A percentile compares a stretch with the other conserved stretches of the same genome.
phyloP scores from a whole-genome alignment of 1,140 invertebrate species.

The Mizuhopecten yessoensis region DNA sequence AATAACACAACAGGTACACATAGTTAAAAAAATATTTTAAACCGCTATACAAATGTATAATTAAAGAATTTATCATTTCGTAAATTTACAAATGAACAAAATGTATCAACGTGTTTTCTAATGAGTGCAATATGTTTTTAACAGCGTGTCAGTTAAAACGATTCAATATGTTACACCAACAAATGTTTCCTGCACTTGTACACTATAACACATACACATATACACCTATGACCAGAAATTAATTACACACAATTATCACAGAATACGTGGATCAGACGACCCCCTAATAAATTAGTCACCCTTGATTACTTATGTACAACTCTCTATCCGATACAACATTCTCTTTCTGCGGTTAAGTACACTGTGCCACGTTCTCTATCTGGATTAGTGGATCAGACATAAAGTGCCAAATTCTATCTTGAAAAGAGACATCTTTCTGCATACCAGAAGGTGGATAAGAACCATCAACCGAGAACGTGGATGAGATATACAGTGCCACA shows the following conservation, averaged over 20 bases:
- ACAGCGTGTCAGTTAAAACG: neutral
- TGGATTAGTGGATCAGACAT: neutral
- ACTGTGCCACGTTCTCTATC: too few species aligned
- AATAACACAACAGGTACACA: neutral
- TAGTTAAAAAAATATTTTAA: neutral
- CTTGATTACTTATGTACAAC: neutral
- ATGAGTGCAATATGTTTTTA: too few species aligned
- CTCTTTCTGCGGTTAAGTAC: too few species aligned
- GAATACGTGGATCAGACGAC: neutral
- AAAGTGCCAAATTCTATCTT: too few species aligned
- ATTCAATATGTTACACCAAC: neutral
- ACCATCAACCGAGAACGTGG: too few species aligned
- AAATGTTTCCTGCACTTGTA: neutral
- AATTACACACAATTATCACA: constrained; percentile 20
- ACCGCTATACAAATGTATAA: neutral
- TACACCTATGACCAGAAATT: neutral
- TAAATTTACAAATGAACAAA: too few species aligned
- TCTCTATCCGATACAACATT: neutral
- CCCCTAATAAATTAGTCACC: neutral
- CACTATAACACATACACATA: neutral
- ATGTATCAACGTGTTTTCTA: too few species aligned
- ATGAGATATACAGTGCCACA: too few species aligned
- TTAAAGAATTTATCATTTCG: neutral
- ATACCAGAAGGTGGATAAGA: too few species aligned
- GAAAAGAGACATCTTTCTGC: too few species aligned